Evolutionary conservation across 1,140 invertebrate genomes (phyloP).

Genomic region (Liolophura sinensis): DNA sequence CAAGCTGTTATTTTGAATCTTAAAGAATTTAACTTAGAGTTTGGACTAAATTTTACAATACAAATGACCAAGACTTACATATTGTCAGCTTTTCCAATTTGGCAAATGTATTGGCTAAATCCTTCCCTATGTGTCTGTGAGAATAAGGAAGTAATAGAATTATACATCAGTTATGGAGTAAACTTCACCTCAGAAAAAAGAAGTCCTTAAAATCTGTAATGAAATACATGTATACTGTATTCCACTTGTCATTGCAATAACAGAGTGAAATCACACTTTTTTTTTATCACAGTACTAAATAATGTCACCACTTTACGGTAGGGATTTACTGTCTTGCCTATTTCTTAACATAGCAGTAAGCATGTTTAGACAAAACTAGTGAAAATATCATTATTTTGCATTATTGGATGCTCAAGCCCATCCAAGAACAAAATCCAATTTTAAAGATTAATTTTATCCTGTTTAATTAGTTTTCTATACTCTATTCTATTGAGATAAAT

Average conservation of each 20-base stretch:
- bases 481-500: neutral
- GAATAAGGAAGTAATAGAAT: constrained; percentile 22
- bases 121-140: constrained; percentile 86
- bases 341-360: too few relatives aligned
- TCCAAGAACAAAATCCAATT: neutral
- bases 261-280: too few relatives aligned
- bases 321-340: too few relatives aligned
- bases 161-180: neutral
- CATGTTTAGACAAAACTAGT: too few relatives aligned
- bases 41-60: neutral
- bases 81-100: constrained; percentile 96
- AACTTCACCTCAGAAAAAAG: constrained; percentile 16
- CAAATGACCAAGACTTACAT: constrained; percentile 67
- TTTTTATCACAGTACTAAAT: too few relatives aligned
- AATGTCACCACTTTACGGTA: too few relatives aligned
- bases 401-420: constrained; percentile 8
- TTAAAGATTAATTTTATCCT: neutral
- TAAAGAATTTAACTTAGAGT: neutral
- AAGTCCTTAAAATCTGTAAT: neutral
- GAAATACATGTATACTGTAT: too few relatives aligned
- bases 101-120: constrained; percentile 92
- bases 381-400: too few relatives aligned
- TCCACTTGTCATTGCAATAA: too few relatives aligned
- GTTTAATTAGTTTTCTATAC: constrained; percentile 7
- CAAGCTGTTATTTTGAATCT: too few relatives aligned